phyloP scores from a whole-genome alignment of 2,113 vertebrate species.

The Phalacrocorax brasilianus region DNA sequence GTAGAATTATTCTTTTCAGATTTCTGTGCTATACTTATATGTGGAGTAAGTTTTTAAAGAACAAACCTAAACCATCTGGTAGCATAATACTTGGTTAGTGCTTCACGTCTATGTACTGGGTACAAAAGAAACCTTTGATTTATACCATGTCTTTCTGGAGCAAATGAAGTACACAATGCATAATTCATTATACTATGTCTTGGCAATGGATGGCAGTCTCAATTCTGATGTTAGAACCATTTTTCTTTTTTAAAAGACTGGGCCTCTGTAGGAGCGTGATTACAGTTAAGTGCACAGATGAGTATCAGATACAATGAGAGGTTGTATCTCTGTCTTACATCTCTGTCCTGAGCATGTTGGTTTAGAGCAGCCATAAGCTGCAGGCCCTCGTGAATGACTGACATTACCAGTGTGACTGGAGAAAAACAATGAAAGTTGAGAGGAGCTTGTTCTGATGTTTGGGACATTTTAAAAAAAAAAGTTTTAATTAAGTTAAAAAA shows the following conservation, averaged over 20 bases:
- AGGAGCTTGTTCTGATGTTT: neutral
- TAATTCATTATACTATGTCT: constrained; percentile 10
- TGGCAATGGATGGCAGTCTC: neutral
- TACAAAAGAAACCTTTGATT: constrained; percentile 17
- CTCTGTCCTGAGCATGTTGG: neutral
- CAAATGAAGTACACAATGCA: constrained; percentile 24
- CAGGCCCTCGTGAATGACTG: accelerated
- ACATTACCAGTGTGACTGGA: neutral
- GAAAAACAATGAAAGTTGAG: neutral
- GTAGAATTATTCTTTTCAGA: neutral
- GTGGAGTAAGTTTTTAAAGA: neutral
- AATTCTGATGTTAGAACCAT: constrained; percentile 13
- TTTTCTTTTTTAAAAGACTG: neutral
- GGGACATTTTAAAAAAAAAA: neutral
- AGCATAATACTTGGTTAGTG: constrained; percentile 16
- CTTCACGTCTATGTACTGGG: neutral
- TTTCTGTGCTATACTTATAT: neutral
- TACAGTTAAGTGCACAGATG: constrained; percentile 11
- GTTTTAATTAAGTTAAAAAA: neutral
- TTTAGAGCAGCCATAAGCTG: neutral
- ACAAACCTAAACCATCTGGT: constrained; percentile 27
- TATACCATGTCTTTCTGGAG: constrained; percentile 4
- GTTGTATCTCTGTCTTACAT: neutral
- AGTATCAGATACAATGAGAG: neutral
- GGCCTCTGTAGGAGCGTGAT: neutral